Conservation (phyloP, 2,113 vertebrate species). For the Vulpes vulpes region DNA sequence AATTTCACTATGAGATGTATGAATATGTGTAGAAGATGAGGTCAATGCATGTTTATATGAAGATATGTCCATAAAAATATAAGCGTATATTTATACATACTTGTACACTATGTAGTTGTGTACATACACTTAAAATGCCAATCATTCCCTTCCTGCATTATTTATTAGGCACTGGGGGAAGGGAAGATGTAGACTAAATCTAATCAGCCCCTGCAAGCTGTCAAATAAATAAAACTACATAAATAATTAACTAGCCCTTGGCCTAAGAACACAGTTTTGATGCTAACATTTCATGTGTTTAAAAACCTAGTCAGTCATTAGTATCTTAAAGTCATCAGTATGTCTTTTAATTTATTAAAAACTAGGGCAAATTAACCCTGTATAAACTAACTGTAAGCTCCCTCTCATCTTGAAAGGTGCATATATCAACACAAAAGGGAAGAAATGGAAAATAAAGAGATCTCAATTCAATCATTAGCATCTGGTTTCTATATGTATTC, state of each 20-base stretch:
- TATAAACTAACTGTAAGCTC: conserved; percentile 47
- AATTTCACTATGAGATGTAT: not conserved
- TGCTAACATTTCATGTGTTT: conserved; percentile 86
- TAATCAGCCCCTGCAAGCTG: conserved; percentile 90
- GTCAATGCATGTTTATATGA: not conserved
- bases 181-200: conserved; percentile 84
- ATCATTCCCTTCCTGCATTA: conserved; percentile 88
- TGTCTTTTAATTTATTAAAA: conserved; percentile 59
- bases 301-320: conserved; percentile 73
- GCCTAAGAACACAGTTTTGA: conserved; percentile 87
- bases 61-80: not conserved
- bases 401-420: not conserved
- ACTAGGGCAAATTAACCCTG: conserved; percentile 53
- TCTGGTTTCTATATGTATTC: not conserved
- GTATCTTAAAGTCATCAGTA: conserved; percentile 65
- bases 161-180: conserved; percentile 88
- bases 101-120: conserved; percentile 60
- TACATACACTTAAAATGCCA: conserved; percentile 84
- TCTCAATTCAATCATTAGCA: not conserved
- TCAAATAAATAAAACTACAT: conserved; percentile 90
- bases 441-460: not conserved
- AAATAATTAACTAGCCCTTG: conserved; percentile 89
- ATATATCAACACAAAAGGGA: not conserved
- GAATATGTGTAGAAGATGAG: conserved; percentile 36
- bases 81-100: conserved; percentile 37